Evolutionary conservation across 2,113 vertebrate species (phyloP).

Genomic region (Haplotaxodon microlepis): DNA sequence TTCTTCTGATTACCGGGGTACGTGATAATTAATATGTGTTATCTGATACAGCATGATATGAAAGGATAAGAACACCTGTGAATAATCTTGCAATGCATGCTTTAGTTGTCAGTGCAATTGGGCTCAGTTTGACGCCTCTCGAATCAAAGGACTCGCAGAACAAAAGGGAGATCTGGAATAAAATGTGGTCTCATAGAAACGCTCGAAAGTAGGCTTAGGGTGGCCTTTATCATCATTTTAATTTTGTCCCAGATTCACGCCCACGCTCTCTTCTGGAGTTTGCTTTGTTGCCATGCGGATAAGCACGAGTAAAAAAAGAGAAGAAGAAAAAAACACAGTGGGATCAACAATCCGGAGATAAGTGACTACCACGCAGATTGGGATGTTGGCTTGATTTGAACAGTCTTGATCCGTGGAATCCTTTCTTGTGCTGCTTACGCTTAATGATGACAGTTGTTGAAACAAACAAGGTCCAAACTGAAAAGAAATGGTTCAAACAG

Average conservation of each 20-base stretch:
- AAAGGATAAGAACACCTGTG: conserved; percentile 35
- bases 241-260: conserved; percentile 33
- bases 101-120: conserved; percentile 8
- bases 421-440: neutral
- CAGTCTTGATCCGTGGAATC: neutral
- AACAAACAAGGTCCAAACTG: neutral
- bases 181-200: neutral
- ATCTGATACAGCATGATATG: conserved; percentile 33
- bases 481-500: neutral
- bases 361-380: conserved; percentile 12
- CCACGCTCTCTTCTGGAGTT: conserved; percentile 6
- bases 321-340: neutral
- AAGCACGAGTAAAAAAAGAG: neutral
- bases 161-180: neutral
- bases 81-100: conserved; percentile 14
- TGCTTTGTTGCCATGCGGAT: conserved; percentile 36
- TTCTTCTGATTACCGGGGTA: conserved; percentile 24
- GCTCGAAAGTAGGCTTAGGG: neutral
- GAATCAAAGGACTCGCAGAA: conserved; percentile 15
- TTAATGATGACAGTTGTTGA: neutral
- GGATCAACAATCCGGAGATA: conserved; percentile 11
- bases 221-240: conserved; percentile 32
- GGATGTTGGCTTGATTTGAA: conserved; percentile 2
- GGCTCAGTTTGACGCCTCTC: conserved; percentile 22
- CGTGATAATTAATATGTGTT: conserved; percentile 46